Evolutionary conservation across 2,797 vertebrate species (phyloP), one percentile per base, ranked within the genome.

Genomic region (Aulostomus chinensis): DNA sequence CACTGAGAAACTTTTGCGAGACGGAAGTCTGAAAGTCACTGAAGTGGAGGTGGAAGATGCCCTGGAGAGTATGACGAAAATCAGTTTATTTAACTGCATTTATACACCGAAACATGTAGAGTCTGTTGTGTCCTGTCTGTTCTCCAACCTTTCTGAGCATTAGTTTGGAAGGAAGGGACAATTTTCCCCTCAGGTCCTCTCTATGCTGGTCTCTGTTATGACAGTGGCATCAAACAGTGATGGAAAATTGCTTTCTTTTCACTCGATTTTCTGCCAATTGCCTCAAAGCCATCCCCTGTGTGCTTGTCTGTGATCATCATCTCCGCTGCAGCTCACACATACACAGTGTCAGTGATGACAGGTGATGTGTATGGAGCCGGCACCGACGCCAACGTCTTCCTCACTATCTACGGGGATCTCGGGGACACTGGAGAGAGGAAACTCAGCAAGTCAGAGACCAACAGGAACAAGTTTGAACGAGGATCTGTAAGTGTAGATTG

Each of bases 401-500:
- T 99, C 60, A 97, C 94, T 1, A 91, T 99, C 63, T 98, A 94
- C 0, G 97, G 97, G 42, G 95, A 98, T 79, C 84, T 93, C 32
- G 97, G 97, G 0, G 97, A 99, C 75, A 97, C 93, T 0, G 97
- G 97, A 4, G 96, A 99, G 76, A 91, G 95, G 29, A 95, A 97
- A 57, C 95, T 99, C 37, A 93, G 94, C 80, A 97, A 95, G 81
- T 99, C 97, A 0, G 94, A 96, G 77, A 96, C 91, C 6, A 95
- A 95, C 77, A 86, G 87, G 79, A 99, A 99, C 91, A 99, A 99
- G 82, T 99, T 99, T 56, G 97, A 99, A 83, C 92, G 92, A 75
- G 96, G 93, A 87, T 88, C 90, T 89, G 96, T 99, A 89, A 89
- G 89, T 25, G 24, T 9, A 25, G 24, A n/a, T 33, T 50, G 42